Evolutionary conservation across 2,113 vertebrate species (phyloP).

Genomic region (Tenrec ecaudatus): DNA sequence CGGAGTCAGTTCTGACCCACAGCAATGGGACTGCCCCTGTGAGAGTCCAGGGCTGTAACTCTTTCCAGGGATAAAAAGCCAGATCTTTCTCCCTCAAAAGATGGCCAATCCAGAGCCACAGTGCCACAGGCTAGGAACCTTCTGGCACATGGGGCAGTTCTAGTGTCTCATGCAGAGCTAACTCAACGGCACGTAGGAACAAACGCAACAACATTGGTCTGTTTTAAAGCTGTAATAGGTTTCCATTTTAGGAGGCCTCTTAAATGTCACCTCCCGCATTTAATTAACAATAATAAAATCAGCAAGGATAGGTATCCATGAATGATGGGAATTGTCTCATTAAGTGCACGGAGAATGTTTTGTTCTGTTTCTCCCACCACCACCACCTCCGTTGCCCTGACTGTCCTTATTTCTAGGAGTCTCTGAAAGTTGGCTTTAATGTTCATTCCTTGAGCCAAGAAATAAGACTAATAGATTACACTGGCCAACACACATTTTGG

Average conservation of each 20-base stretch:
- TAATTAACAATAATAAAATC: background rate
- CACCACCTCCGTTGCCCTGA: background rate
- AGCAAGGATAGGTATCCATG: background rate
- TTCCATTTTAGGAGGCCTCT: too few species aligned
- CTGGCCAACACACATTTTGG: too few species aligned
- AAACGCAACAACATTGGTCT: too few species aligned
- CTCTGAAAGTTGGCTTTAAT: background rate
- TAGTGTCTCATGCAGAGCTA: background rate
- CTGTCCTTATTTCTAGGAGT: conserved; percentile 10
- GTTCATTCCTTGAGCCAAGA: background rate
- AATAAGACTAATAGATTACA: background rate
- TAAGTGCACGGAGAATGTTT: background rate
- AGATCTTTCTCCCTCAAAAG: too few species aligned
- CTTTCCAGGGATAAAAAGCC: too few species aligned
- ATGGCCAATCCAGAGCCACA: too few species aligned
- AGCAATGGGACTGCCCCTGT: too few species aligned
- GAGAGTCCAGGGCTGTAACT: too few species aligned
- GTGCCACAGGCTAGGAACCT: background rate
- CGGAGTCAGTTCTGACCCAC: too few species aligned
- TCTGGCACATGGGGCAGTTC: background rate
- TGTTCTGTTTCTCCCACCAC: too few species aligned
- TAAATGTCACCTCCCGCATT: too few species aligned
- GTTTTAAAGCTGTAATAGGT: too few species aligned
- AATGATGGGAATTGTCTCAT: background rate
- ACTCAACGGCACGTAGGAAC: background rate